phyloP scores from a whole-genome alignment of 2,113 vertebrate species.

The Halcyon malimbica region DNA sequence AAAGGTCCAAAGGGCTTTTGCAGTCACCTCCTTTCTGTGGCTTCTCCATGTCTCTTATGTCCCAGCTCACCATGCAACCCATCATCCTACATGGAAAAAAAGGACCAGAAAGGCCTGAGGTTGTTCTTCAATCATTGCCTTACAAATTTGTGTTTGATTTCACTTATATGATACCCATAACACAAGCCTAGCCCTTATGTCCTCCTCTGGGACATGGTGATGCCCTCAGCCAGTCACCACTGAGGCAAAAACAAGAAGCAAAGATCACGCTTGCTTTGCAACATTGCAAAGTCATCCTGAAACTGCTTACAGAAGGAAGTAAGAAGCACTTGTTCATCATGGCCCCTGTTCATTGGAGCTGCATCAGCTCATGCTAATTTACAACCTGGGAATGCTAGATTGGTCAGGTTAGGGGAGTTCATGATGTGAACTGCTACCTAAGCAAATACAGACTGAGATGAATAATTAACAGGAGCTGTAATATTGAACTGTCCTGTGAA shows the following conservation, averaged over 20 bases:
- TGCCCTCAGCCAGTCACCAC: accelerated
- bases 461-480: conserved; percentile 54
- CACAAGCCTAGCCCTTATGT: neutral
- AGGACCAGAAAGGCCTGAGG: neutral
- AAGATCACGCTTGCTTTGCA: accelerated
- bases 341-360: neutral
- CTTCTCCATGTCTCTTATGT: neutral
- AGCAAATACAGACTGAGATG: neutral
- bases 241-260: neutral
- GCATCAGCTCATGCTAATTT: neutral
- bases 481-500: neutral
- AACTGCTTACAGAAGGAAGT: neutral
- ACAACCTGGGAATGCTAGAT: neutral
- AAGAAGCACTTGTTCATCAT: neutral
- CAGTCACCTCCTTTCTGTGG: neutral
- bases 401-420: neutral
- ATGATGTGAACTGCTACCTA: neutral
- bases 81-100: neutral
- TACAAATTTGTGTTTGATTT: neutral
- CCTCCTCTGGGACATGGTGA: accelerated
- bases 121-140: neutral
- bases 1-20: neutral
- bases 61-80: accelerated
- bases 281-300: neutral
- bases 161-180: neutral